Base-by-base conservation (phyloP, 2,113 vertebrate genomes). In the Aythya baeri region DNA sequence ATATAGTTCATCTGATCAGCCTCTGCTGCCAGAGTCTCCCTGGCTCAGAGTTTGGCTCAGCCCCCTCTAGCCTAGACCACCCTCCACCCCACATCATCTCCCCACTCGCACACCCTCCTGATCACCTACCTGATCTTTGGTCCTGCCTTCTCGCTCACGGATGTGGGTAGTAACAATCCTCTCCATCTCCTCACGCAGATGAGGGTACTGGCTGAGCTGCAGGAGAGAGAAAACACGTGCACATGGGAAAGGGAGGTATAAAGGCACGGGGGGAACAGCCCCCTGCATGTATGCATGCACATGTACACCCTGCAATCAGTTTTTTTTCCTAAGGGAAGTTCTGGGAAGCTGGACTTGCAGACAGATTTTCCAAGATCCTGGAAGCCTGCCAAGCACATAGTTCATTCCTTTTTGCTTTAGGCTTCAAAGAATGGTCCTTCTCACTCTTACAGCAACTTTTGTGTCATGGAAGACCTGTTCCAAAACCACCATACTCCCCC, bases 101-200 rank as follows among this genome's bases (percentile, higher is more conserved):
- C 66, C 43, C 23, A 20, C 18, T 3, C 7, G 27, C 7, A n/a
- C 63, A 46, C 32, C 7, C 17, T 46, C 54, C 52, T 8, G 12
- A 10, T 11, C 43, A 50, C 94, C 96, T 97, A 99, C 99, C 99
- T 99, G 99, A 6, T 98, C 97, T 95, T 99, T 99, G 59, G 99
- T 99, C 93, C 98, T 98, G n/a, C 98, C 99, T 95, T 99, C 99
- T 11, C 99, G 97, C 84, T 99, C 99, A 8, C 99, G 98, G 97
- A 99, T 99, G 93, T 99, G 98, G 59, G 99, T 99, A 31, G 99
- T 99, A 67, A 99, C 99, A 1, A 99, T 99, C 85, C 99, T 98
- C 88, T 99, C 99, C 99, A 99, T 99, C 97, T 99, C 99, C 93
- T 99, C 99, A 34, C 99, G 98, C 84, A 99, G 97, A 95, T 98